A percentile compares a stretch with the other conserved stretches of the same genome.
These are phyloP conservation scores for Zaprionus obscuricornis DNA, from an alignment of 2,888 invertebrate species.

Conservation along the genomic window DNA sequence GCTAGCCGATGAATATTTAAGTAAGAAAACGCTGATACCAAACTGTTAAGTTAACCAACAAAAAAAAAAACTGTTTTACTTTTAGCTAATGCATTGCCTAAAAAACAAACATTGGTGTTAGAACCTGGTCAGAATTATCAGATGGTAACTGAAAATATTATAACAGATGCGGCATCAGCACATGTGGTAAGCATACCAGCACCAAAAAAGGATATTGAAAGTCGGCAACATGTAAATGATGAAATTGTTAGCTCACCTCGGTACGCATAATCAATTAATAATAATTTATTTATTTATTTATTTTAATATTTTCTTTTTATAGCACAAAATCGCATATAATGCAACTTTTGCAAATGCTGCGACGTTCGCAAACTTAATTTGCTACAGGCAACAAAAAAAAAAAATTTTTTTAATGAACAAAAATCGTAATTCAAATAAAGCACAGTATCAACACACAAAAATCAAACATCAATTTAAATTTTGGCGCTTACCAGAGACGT, in stretches of 20 bases:
- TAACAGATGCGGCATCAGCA: constrained; percentile 12
- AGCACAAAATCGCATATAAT: constrained; percentile 59
- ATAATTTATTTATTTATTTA: too few relatives aligned
- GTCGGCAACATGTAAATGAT: constrained; percentile 50
- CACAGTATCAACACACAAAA: too few relatives aligned
- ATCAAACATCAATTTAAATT: too few relatives aligned
- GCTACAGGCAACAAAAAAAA: background rate
- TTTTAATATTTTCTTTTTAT: background rate
- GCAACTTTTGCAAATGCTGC: constrained; percentile 58
- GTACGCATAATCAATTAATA: constrained; percentile 19
- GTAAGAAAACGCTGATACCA: constrained; percentile 25
- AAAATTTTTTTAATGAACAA: background rate
- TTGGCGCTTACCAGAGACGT: too few relatives aligned
- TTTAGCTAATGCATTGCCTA: constrained; percentile 41
- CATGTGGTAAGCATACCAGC: constrained; percentile 44
- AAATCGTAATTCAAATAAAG: too few relatives aligned
- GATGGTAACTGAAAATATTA: constrained; percentile 13
- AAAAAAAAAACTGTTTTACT: background rate
- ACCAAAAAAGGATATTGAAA: constrained; percentile 58
- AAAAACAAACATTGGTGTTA: constrained; percentile 14
- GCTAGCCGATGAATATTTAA: constrained; percentile 50
- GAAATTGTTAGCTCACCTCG: constrained; percentile 38
- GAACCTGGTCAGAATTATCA: constrained; percentile 36
- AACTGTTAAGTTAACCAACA: background rate
- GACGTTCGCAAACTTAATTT: constrained; percentile 34